phyloP scores from a whole-genome alignment of 2,797 vertebrate species.

The Dromococcyx pavoninus region DNA sequence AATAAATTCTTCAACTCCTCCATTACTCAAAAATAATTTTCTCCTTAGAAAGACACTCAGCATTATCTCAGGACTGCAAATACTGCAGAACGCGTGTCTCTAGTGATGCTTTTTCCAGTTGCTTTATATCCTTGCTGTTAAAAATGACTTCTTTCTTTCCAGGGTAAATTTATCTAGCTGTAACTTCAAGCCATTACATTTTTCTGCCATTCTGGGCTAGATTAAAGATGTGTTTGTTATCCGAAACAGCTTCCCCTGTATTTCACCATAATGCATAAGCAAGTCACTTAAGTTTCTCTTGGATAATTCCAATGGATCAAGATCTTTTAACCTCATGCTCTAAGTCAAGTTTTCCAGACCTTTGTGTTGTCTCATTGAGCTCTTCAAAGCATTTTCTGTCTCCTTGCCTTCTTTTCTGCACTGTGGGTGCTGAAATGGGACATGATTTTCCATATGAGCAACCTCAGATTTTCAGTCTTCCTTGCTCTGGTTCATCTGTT shows the following conservation, averaged over 20 bases:
- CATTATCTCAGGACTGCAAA: background rate
- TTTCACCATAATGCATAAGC: background rate
- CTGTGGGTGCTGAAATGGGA: background rate
- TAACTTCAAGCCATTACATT: background rate
- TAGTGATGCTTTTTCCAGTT: background rate
- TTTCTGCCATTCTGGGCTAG: background rate
- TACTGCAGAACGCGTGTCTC: background rate
- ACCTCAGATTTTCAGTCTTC: background rate
- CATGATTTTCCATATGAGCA: background rate
- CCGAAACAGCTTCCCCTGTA: background rate
- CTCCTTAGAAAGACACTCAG: background rate
- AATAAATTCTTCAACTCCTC: background rate
- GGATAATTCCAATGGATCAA: background rate
- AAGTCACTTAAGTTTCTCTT: background rate
- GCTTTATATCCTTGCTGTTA: background rate
- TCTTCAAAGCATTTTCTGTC: background rate
- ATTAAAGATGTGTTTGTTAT: background rate
- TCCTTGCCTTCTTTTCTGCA: background rate
- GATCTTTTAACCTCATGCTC: background rate
- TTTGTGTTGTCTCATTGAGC: background rate
- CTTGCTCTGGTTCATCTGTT: background rate
- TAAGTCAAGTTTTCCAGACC: background rate
- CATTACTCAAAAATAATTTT: background rate
- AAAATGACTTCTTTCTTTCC: background rate
- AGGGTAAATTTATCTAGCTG: background rate